Evolutionary conservation across 2,888 invertebrate species (phyloP).

Genomic region (Ormyrus thymus): DNA sequence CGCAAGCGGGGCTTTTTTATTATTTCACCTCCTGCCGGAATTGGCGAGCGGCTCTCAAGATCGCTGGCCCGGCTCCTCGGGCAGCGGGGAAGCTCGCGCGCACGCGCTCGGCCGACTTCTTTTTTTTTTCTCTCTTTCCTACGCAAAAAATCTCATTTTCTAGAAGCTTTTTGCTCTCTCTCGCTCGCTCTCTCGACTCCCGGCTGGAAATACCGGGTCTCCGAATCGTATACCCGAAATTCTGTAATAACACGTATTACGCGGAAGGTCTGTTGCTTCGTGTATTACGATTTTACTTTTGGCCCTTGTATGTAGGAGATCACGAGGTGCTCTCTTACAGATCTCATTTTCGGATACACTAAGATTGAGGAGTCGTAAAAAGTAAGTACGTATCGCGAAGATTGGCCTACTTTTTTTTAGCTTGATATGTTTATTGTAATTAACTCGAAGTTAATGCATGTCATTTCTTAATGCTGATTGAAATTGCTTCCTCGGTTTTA

Average conservation of each 20-base stretch:
- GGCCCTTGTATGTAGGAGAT: constrained; percentile 21
- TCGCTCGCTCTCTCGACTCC: neutral
- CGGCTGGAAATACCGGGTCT: constrained; percentile 8
- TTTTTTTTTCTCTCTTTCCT: neutral
- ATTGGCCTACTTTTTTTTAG: constrained; percentile 4
- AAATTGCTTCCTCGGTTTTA: too few relatives aligned
- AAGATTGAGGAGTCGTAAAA: constrained; percentile 36
- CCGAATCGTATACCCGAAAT: constrained; percentile 17
- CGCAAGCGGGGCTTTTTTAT: constrained; percentile 5
- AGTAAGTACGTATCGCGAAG: constrained; percentile 27
- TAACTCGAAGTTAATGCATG: too few relatives aligned
- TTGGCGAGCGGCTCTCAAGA: constrained; percentile 31
- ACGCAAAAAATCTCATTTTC: constrained; percentile 38
- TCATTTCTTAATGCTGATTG: too few relatives aligned
- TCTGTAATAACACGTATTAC: constrained; percentile 45
- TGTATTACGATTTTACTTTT: constrained; percentile 26
- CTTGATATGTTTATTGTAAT: too few relatives aligned
- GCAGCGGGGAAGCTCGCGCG: neutral
- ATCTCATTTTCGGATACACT: constrained; percentile 24
- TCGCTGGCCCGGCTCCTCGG: constrained; percentile 2
- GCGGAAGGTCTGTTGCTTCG: constrained; percentile 3
- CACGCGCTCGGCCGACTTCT: neutral
- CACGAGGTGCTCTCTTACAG: constrained; percentile 21
- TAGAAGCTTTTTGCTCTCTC: constrained; percentile 30
- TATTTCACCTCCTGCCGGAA: constrained; percentile 45